Percentiles rank a stretch among this genome's conserved stretches.
Conservation (phyloP, 35 echinoderm and acorn worm genomes). For the Amphiura filiformis region DNA sequence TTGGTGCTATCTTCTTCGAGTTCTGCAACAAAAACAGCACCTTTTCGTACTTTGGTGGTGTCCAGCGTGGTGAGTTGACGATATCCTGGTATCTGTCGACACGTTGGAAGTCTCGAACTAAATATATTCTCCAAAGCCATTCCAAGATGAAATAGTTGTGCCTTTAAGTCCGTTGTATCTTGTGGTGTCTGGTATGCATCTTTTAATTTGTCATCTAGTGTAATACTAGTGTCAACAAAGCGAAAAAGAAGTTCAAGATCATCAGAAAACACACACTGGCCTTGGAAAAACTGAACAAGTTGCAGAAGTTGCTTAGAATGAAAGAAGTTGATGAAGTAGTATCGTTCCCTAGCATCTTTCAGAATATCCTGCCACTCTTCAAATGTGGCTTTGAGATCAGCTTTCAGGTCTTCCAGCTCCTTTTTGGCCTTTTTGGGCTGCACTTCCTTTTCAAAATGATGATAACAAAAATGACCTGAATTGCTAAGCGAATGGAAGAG, state of each 20-base stretch:
- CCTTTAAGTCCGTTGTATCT: background rate
- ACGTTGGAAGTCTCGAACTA: background rate
- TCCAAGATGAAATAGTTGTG: constrained; percentile 17
- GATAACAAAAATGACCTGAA: constrained; percentile 26
- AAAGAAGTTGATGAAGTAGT: constrained; percentile 41
- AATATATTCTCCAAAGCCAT: constrained; percentile 24
- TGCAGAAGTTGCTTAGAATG: constrained; percentile 25
- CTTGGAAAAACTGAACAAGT: constrained; percentile 32
- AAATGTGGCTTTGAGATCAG: background rate
- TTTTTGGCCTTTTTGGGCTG: background rate
- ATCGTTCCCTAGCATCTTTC: background rate
- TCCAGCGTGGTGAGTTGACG: background rate
- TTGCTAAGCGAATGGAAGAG: background rate
- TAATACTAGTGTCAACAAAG: constrained; percentile 12
- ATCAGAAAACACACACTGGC: background rate
- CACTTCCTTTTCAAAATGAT: background rate
- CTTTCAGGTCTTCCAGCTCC: background rate
- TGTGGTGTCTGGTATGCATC: background rate
- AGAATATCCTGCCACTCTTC: background rate
- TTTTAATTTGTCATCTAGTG: constrained; percentile 3
- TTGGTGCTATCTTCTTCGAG: constrained; percentile 14
- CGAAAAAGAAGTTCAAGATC: constrained; percentile 9
- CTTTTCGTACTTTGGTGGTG: constrained; percentile 8
- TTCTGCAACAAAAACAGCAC: constrained; percentile 30
- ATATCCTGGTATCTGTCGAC: background rate